Percentiles rank a stretch among this genome's conserved stretches.
Conservation (phyloP, 2,888 invertebrate genomes). For the Formica aserva region DNA sequence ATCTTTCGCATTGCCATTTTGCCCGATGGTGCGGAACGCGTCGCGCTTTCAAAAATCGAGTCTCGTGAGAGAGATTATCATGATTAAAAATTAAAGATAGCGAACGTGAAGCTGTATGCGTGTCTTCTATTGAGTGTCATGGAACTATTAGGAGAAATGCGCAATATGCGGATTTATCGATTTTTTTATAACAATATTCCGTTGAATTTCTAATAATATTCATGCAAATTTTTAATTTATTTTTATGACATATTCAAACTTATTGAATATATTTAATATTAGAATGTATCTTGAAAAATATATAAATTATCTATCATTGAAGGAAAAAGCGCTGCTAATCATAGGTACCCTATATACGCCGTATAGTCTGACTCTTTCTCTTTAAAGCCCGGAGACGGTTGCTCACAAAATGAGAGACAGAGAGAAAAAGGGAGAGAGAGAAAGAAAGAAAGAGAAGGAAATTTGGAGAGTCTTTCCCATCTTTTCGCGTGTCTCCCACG, state of each 20-base stretch:
- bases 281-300: not conserved
- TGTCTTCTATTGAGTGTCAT: not conserved
- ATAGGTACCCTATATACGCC: not conserved
- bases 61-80: not conserved
- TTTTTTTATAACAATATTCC: not conserved
- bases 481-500: conserved; percentile 75
- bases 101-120: not conserved
- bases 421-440: not conserved
- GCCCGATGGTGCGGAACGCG: conserved; percentile 18
- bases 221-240: not conserved
- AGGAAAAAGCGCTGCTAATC: not conserved
- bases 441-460: conserved; percentile 33
- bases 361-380: conserved; percentile 68
- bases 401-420: conserved; percentile 51
- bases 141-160: not conserved
- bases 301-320: conserved; percentile 11
- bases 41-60: conserved; percentile 24
- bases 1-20: conserved; percentile 16
- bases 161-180: not conserved
- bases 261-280: not conserved
- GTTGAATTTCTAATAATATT: not conserved
- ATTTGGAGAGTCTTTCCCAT: conserved; percentile 59
- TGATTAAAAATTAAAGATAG: conserved; percentile 1
- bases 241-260: not conserved
- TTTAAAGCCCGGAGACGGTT: conserved; percentile 70